Evolutionary conservation across 2,113 vertebrate species (phyloP), one percentile per base, ranked within the genome.

Genomic region (Thamnaconus septentrionalis): DNA sequence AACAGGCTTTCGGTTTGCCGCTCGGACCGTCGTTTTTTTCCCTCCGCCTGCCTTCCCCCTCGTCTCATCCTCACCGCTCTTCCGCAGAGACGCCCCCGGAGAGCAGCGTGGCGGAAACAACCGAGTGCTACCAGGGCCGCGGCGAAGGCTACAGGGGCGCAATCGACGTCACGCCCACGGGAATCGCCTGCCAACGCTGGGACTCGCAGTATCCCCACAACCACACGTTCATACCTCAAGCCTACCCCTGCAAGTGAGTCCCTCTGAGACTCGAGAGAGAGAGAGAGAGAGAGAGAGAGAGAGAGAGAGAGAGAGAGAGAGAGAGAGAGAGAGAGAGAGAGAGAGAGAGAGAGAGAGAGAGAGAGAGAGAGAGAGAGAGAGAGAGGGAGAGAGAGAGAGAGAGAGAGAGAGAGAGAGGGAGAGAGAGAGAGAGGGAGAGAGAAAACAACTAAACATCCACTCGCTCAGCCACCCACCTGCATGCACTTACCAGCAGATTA

Each of bases 181-280:
- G 96, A 46, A 84, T 94, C 69, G 91, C 69, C 3, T 99, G 97
- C 81, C 97, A 99, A 64, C 88, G 91, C 53, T 99, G 97, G 97
- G 94, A 98, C 82, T 92, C 93, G 0, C 97, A 98, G 81, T 93
- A 92, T 82, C 97, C 97, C 75, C 96, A 99, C 75, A 91, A 94
- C 60, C 97, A 99, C 81, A 92, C 94, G 41, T 93, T 96, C 83
- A 93, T 90, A 50, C 93, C 95, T 3, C 89, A 95, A 76, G 95
- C 95, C 81, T 98, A 96, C 87, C 92, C 91, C 67, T 99, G 97
- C 97, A 98, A 97, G 97, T 99, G 83, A 96, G 96, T 88, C 57
- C 59, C 5, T 10, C 47, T 7, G 8, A 3, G 47, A 10, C 8
- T 3, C 11, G n/a, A 63, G 53, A 40, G 45, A 41, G 44, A 60